phyloP scores from a whole-genome alignment of 2,888 invertebrate genomes.

The Pollenia amentaria region DNA sequence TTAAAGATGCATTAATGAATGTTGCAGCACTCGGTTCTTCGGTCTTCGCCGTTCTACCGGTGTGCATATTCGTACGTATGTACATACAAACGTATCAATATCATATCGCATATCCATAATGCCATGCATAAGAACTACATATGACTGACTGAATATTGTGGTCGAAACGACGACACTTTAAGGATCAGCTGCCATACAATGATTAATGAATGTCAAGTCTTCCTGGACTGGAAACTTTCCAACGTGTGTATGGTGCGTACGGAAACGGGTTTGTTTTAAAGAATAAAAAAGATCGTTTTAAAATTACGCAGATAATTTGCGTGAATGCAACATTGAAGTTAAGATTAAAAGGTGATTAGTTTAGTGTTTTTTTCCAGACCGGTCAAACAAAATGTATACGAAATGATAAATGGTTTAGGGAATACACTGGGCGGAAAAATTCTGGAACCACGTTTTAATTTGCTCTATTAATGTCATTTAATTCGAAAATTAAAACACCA shows the following conservation, averaged over 20 bases:
- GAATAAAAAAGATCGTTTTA: conserved; percentile 49
- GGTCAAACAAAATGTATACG: conserved; percentile 9
- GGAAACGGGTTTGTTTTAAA: conserved; percentile 28
- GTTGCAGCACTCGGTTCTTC: conserved; percentile 17
- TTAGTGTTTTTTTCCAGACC: conserved; percentile 13
- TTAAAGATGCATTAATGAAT: conserved; percentile 69
- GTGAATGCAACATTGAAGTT: conserved; percentile 65
- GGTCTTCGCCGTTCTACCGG: conserved; percentile 8
- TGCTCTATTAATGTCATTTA: neutral
- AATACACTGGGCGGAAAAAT: conserved; percentile 44
- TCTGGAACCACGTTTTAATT: conserved; percentile 7
- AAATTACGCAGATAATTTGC: conserved; percentile 70
- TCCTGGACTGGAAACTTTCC: conserved; percentile 5
- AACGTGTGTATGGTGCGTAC: conserved; percentile 1
- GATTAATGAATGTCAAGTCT: conserved; percentile 65
- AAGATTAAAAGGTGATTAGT: conserved; percentile 63
- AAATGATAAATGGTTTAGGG: conserved; percentile 31
- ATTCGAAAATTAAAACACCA: too few species aligned
- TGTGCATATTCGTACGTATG: neutral
- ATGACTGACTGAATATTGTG: conserved; percentile 67
- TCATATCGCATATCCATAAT: conserved; percentile 52
- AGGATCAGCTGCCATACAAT: conserved; percentile 71
- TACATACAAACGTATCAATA: neutral
- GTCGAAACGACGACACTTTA: conserved; percentile 63
- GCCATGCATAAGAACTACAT: neutral